Evolutionary conservation across 2,888 invertebrate species (phyloP), one percentile per base, ranked within the genome.

Genomic region (Tolmerus cingulatus): DNA sequence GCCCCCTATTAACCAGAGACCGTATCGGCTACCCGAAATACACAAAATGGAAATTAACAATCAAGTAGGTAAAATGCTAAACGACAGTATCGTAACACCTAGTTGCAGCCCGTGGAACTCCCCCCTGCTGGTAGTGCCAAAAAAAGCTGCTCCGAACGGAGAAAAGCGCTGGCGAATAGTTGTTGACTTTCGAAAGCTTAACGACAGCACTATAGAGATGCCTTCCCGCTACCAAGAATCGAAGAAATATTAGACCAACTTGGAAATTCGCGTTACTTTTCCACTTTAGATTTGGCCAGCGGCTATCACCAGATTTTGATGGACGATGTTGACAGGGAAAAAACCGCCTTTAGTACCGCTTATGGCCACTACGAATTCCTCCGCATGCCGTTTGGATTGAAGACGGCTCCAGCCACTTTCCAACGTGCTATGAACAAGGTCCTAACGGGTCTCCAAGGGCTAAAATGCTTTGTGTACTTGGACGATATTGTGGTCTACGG

Each of bases 381-480:
- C 0, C 27, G 37, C 3, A 91, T 91, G 91, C 87, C 90, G 1
- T 91, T 91, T 86, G 91, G 91, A 0, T 88, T 92, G 8, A 27
- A 34, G 30, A 30, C 30, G 30, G 30, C 30, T 30, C 30, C 30
- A 30, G 30, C 30, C 3, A 30, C 30, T 30, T 30, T 30, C 30
- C 30, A 30, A 30, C 3, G 30, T 30, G 30, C 30, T 30, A 30
- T 91, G 9, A 79, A 74, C 5, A 79, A 87, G 2, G 89, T 84
- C 30, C 30, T 2, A 90, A 90, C 86, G 34, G 4, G 34, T 34
- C 34, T 34, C 34, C 34, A 34, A 87, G 90, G 7, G 88, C 23
- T 1, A 90, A 91, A 86, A 91, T 91, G 91, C 90, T 0, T 90
- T 91, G 7, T 90, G 86, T 1, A 91, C n/a, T n/a, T n/a, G 91